These are phyloP conservation scores for Lutjanus campechanus DNA, from an alignment of 2,797 vertebrate species.

Conservation along the genomic window DNA sequence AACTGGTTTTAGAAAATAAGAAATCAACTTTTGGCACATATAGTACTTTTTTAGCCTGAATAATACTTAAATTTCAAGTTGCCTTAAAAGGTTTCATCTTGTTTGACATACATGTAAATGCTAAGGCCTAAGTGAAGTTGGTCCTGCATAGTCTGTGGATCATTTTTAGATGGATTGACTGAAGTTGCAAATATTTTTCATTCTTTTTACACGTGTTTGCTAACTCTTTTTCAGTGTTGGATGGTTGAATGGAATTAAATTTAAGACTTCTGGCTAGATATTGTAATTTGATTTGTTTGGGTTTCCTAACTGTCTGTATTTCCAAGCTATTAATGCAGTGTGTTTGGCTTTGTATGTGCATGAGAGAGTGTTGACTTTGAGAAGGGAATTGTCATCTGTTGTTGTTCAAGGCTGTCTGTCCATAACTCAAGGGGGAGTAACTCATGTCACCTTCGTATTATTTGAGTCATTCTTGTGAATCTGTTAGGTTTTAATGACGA, in stretches of 20 bases:
- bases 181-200: neutral
- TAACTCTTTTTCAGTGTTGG: neutral
- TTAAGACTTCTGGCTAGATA: neutral
- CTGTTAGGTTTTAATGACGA: neutral
- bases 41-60: neutral
- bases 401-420: neutral
- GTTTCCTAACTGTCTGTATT: neutral
- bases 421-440: neutral
- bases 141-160: neutral
- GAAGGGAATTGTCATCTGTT: neutral
- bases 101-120: neutral
- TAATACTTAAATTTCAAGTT: neutral
- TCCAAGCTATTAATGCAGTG: neutral
- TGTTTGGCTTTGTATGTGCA: neutral
- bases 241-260: neutral
- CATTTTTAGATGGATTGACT: neutral
- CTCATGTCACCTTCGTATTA: neutral
- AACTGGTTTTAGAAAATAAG: neutral
- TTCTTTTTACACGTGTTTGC: neutral
- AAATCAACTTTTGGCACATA: neutral
- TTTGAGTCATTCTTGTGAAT: neutral
- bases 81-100: neutral
- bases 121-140: neutral
- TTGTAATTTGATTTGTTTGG: neutral
- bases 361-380: neutral